phyloP scores from a whole-genome alignment of 2,888 invertebrate genomes.

The Dusona sp. region DNA sequence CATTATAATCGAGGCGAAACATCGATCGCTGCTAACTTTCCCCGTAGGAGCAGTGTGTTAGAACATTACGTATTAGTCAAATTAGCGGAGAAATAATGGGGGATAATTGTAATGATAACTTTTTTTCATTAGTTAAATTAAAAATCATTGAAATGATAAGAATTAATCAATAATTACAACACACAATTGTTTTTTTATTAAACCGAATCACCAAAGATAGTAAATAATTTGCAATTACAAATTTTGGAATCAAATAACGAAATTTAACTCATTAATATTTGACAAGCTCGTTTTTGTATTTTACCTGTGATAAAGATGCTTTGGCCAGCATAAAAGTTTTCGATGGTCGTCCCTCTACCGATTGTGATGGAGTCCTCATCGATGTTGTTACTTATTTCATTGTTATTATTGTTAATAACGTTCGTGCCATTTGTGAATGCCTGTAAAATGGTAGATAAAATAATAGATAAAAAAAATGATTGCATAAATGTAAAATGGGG shows the following conservation, averaged over 20 bases:
- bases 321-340: conserved; percentile 80
- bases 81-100: neutral
- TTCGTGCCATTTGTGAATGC: conserved; percentile 73
- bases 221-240: neutral
- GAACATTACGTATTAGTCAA: conserved; percentile 26
- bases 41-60: conserved; percentile 20
- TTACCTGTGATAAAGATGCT: conserved; percentile 80
- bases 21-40: conserved; percentile 54
- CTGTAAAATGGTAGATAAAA: conserved; percentile 57
- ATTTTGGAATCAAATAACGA: neutral
- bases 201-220: neutral
- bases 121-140: neutral
- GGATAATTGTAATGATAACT: neutral
- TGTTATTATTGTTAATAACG: conserved; percentile 73
- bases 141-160: neutral
- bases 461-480: neutral
- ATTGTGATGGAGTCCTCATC: conserved; percentile 69
- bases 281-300: neutral
- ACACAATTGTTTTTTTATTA: neutral
- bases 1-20: conserved; percentile 34
- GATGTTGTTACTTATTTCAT: conserved; percentile 36
- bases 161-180: neutral
- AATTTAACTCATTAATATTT: neutral
- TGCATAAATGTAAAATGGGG: neutral
- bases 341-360: conserved; percentile 79